Percentiles rank a stretch among this genome's conserved stretches.
These are phyloP conservation scores for Pegoplata infirma DNA, from an alignment of 2,888 invertebrate species.

Conservation along the genomic window DNA sequence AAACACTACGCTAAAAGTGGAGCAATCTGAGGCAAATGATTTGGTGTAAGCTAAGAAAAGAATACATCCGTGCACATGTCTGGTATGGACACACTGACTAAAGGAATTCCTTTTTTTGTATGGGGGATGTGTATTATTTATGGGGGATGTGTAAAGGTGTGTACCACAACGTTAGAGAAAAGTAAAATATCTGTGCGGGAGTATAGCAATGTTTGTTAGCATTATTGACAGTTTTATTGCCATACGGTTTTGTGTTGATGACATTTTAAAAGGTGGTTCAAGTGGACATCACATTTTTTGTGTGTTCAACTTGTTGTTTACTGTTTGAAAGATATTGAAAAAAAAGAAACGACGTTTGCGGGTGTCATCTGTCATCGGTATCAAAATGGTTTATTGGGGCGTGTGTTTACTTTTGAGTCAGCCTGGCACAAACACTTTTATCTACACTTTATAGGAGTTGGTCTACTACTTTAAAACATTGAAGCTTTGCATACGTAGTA, in stretches of 20 bases:
- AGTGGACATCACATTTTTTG: constrained; percentile 23
- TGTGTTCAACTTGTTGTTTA: background rate
- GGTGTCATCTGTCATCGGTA: constrained; percentile 59
- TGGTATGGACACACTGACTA: no score
- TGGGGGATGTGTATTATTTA: no score
- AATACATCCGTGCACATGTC: no score
- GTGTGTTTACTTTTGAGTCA: constrained; percentile 24
- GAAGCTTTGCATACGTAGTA: background rate
- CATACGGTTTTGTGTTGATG: constrained; percentile 49
- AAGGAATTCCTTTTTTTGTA: no score
- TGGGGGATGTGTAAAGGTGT: no score
- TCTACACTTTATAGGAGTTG: no score
- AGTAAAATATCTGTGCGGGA: background rate
- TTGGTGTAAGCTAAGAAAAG: no score
- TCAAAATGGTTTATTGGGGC: constrained; percentile 56
- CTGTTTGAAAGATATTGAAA: constrained; percentile 18
- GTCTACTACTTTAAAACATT: background rate
- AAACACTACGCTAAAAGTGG: no score
- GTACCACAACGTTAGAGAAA: background rate
- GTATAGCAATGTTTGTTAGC: constrained; percentile 43
- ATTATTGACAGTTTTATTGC: constrained; percentile 60
- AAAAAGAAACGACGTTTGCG: constrained; percentile 35
- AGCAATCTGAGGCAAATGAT: no score
- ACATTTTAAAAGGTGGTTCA: constrained; percentile 40
- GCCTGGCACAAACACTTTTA: background rate